Conservation (phyloP, 2,888 invertebrate genomes). For the Parnassius orleans region DNA sequence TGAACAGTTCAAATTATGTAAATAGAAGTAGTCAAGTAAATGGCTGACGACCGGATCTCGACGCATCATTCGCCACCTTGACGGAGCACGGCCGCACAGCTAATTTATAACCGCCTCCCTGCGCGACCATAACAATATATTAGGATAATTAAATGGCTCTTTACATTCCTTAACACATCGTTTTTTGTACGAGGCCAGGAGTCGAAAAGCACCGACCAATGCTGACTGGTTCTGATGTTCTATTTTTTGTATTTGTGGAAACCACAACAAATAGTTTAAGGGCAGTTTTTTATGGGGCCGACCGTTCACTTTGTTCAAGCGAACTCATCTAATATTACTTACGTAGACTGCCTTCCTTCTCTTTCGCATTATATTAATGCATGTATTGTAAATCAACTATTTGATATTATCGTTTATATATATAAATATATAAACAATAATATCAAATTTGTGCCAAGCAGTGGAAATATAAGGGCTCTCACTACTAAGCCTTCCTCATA, state of each 20-base stretch:
- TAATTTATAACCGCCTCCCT: constrained; percentile 77
- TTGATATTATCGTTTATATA: background rate
- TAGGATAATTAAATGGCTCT: constrained; percentile 81
- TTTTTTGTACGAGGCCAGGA: constrained; percentile 74
- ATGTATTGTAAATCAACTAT: constrained; percentile 3
- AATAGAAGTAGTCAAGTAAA: constrained; percentile 29
- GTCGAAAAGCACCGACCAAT: constrained; percentile 77
- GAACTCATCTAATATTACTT: constrained; percentile 43
- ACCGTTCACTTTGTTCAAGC: constrained; percentile 68
- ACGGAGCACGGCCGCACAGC: constrained; percentile 48
- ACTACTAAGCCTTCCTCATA: too few relatives aligned
- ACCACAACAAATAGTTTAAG: constrained; percentile 77
- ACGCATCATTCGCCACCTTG: constrained; percentile 62
- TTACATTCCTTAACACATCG: constrained; percentile 80
- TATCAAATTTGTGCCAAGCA: too few relatives aligned
- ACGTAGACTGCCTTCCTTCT: constrained; percentile 35
- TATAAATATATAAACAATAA: too few relatives aligned
- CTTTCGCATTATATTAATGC: constrained; percentile 27
- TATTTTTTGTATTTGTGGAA: constrained; percentile 71
- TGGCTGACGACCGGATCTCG: constrained; percentile 31
- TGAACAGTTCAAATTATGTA: constrained; percentile 11
- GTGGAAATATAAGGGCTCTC: too few relatives aligned
- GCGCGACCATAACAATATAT: constrained; percentile 78
- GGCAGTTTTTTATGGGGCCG: constrained; percentile 68
- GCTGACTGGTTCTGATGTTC: constrained; percentile 75